Base-by-base conservation (phyloP, 1,140 invertebrate genomes). In the Leptopilina clavipes region DNA sequence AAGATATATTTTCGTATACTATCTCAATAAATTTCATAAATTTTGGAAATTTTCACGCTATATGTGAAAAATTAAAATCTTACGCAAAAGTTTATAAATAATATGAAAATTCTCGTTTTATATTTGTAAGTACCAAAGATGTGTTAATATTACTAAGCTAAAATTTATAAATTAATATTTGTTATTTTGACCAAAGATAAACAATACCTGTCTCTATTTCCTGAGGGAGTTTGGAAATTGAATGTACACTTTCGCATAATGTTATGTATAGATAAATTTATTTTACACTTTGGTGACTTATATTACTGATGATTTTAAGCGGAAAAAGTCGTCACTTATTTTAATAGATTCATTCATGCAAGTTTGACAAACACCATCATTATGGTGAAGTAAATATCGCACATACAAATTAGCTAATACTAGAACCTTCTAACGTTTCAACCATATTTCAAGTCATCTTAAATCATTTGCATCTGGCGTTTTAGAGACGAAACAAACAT, bases 251-350 rank as follows among this genome's bases (percentile, higher is more conserved):
- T 17, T 17, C 6, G 48, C n/a, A 52, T 17, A 52, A 52, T 17
- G 14, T 17, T 17, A 52, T 52, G 17, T 52, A 52, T 52, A 17
- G 14, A 52, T 52, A 52, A 52, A 17, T 52, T 52, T 52, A 52
- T 52, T 52, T 52, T 52, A 52, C 48, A 52, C n/a, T 52, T 52
- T 17, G 17, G 48, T 52, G 14, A 52, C 14, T 17, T 52, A 52
- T 17, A 17, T 52, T 52, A 52, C 14, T 52, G 6, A 17, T 52
- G 48, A 52, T 52, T 52, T 52, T 52, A 52, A n/a, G 48, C 12
- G 48, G 48, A 17, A 52, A 52, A 52, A 52, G 48, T 52, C 48
- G 48, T 52, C 48, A 52, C 48, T 52, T 52, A 52, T 3, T 17
- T 2, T 8, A n/a, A n/a, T 52, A 17, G 14, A 17, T 52, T 52